Evolutionary conservation across 2,797 vertebrate genomes (phyloP), one percentile per base, ranked within the genome.

Genomic region (Parambassis ranga): DNA sequence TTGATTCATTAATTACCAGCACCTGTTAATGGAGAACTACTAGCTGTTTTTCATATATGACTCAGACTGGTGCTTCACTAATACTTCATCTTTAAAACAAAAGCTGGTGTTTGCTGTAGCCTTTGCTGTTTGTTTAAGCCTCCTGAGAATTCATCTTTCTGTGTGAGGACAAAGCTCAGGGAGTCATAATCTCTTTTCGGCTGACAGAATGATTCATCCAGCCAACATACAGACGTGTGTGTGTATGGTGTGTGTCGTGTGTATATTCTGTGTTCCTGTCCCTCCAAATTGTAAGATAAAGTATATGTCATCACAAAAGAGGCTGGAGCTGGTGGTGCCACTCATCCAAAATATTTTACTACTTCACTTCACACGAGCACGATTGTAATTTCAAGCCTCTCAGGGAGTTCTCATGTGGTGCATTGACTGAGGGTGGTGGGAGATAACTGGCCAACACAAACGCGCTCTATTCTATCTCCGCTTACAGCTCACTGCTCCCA

Each of bases 331-430:
- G 41, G 38, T 37, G 43, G 67, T 77, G 48, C 62, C 8, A 13
- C 30, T 80, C 71, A 60, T 63, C 74, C 42, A 75, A 84, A 88
- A 85, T 70, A 77, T 77, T 88, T 84, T n/a, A n/a, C n/a, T n/a
- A n/a, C n/a, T n/a, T 75, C 63, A 61, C 80, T 78, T 84, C 83
- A 76, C 73, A 81, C 52, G 57, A 62, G 49, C 62, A 62, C 71
- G 77, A 85, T 59, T 82, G 65, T 83, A 83, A 89, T 90, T 87
- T 89, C 77, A 84, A 83, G 84, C 65, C 68, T 79, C 75, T 80
- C 20, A 1, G 79, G 51, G 71, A 74, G 72, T 75, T 75, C 49
- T 84, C 65, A 24, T 81, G 72, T 77, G 79, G 33, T 9, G 65
- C 84, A 76, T 77, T 89, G 87, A 90, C 82, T 62, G 61, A 39